Conservation (phyloP, 2,797 vertebrate species). For the Ispidina lecontei region DNA sequence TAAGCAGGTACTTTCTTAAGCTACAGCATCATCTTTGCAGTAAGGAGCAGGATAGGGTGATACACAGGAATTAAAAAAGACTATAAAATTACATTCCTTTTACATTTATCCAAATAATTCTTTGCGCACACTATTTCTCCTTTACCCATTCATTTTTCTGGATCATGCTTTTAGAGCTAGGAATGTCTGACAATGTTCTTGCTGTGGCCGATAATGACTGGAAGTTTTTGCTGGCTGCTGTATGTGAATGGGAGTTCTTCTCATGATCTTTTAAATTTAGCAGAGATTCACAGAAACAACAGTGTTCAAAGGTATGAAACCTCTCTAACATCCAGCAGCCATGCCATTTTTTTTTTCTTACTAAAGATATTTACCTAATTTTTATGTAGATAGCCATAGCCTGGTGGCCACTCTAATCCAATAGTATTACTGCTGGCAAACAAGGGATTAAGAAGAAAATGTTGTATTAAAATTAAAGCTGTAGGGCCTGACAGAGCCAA, state of each 20-base stretch:
- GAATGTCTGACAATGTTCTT: neutral
- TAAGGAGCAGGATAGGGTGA: neutral
- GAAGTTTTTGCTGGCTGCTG: neutral
- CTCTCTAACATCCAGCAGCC: neutral
- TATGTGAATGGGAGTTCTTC: neutral
- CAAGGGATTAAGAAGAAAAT: constrained; percentile 88
- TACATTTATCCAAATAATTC: neutral
- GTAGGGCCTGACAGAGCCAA: constrained; percentile 80
- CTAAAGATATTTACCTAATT: constrained; percentile 69
- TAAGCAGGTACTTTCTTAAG: constrained; percentile 45
- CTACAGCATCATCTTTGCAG: neutral
- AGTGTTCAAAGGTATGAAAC: constrained; percentile 4
- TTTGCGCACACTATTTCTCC: neutral
- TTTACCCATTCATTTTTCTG: neutral
- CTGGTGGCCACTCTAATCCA: constrained; percentile 67
- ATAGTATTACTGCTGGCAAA: constrained; percentile 52
- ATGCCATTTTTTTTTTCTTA: constrained; percentile 6
- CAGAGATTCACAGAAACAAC: neutral
- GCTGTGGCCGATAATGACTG: neutral
- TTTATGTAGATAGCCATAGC: constrained; percentile 72
- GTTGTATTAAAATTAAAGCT: constrained; percentile 84
- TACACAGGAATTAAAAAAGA: neutral
- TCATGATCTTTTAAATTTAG: constrained; percentile 4
- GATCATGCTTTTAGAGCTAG: neutral
- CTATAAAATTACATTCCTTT: neutral